These are phyloP conservation scores for Xiphias gladius DNA, from an alignment of 2,113 vertebrate genomes.

Conservation along the genomic window DNA sequence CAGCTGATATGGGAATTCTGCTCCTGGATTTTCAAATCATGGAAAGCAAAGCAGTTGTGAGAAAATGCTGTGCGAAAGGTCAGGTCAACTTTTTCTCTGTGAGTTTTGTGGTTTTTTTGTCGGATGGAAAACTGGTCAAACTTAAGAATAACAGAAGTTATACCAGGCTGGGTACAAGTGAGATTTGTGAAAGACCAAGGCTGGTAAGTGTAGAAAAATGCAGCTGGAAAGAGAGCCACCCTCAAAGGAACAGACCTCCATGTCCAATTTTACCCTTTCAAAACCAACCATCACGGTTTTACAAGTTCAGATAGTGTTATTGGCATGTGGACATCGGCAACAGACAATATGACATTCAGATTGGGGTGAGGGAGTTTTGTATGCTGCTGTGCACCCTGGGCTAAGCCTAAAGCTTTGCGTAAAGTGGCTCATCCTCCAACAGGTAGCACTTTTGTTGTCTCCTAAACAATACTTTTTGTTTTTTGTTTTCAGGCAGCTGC, in stretches of 20 bases:
- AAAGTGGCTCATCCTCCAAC: background rate
- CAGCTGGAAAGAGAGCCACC: no score
- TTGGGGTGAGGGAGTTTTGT: background rate
- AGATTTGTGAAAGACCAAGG: background rate
- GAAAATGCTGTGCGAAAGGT: background rate
- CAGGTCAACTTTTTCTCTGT: background rate
- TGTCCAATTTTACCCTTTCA: background rate
- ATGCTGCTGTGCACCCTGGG: background rate
- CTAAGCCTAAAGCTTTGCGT: background rate
- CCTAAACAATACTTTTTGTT: background rate
- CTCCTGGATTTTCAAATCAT: background rate
- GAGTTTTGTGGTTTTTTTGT: background rate
- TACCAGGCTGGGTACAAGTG: background rate
- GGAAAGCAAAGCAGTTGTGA: background rate
- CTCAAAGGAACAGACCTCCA: background rate
- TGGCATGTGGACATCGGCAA: background rate
- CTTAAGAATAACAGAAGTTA: background rate
- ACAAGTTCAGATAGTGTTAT: background rate
- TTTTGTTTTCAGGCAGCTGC: background rate
- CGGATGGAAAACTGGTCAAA: no score
- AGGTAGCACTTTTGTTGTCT: background rate
- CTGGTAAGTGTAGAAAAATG: background rate
- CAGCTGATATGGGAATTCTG: background rate
- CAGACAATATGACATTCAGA: background rate
- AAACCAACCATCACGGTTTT: background rate